Percentiles rank a stretch among this genome's conserved stretches.
Evolutionary conservation across 2,797 vertebrate genomes (phyloP).

Genomic region (Etheostoma perlongum): DNA sequence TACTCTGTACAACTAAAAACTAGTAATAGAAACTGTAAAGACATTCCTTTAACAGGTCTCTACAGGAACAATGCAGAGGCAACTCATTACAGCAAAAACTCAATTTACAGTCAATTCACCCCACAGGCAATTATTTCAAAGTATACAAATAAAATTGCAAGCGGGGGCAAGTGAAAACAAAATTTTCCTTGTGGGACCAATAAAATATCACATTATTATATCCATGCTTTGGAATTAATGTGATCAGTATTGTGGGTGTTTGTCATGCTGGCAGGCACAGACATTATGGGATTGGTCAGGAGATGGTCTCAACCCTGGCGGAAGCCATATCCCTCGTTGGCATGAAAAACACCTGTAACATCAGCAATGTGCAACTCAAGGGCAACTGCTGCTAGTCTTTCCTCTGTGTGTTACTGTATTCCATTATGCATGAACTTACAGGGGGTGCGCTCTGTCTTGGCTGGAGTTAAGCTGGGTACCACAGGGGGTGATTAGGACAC

Average conservation of each 20-base stretch:
- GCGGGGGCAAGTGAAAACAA: conserved; percentile 33
- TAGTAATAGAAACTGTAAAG: conserved; percentile 39
- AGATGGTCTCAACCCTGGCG: conserved; percentile 33
- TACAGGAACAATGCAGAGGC: conserved; percentile 27
- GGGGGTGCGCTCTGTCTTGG: conserved; percentile 75
- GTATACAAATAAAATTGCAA: conserved; percentile 46
- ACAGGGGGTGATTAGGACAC: conserved; percentile 77
- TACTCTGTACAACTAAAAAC: conserved; percentile 13
- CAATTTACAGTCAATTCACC: conserved; percentile 65
- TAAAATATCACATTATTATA: conserved; percentile 66
- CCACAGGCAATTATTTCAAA: conserved; percentile 58
- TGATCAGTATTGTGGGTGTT: conserved; percentile 55
- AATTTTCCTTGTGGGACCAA: conserved; percentile 49
- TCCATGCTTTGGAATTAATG: conserved; percentile 57
- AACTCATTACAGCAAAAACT: conserved; percentile 62
- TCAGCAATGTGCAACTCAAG: conserved; percentile 66
- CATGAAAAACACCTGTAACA: conserved; percentile 68
- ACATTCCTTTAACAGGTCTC: conserved; percentile 34
- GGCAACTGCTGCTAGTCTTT: conserved; percentile 51
- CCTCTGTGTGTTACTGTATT: conserved; percentile 55
- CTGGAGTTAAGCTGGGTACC: conserved; percentile 71
- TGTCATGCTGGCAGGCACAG: conserved; percentile 54
- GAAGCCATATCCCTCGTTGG: conserved; percentile 35
- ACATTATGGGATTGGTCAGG: conserved; percentile 30
- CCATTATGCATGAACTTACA: conserved; percentile 78